Percentiles rank a stretch among this genome's conserved stretches.
Evolutionary conservation across 1,140 invertebrate species (phyloP).

Genomic region (Cyclargus thomasi): DNA sequence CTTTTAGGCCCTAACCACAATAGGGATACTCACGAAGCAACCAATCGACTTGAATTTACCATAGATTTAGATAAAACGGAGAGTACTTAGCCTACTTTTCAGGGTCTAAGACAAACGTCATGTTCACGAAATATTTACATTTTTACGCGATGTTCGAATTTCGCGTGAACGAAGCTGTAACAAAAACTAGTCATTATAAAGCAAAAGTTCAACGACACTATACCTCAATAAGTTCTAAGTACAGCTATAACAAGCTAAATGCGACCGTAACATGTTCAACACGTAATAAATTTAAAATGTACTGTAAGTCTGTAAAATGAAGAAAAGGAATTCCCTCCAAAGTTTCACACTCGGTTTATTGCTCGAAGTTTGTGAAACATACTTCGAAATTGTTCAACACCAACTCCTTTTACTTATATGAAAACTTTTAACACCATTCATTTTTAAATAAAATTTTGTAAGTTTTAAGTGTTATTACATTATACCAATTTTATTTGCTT

Average conservation of each 20-base stretch:
- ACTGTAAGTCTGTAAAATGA: not conserved
- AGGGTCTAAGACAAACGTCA: too few relatives aligned
- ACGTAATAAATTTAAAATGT: conserved; percentile 12
- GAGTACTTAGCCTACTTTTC: too few relatives aligned
- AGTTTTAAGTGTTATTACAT: not conserved
- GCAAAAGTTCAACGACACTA: not conserved
- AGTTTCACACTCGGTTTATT: conserved; percentile 10
- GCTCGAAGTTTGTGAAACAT: conserved; percentile 7
- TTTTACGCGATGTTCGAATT: too few relatives aligned
- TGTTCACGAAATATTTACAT: too few relatives aligned
- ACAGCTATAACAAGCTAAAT: not conserved
- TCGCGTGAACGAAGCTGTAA: too few relatives aligned
- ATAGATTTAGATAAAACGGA: too few relatives aligned
- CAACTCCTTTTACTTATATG: conserved; percentile 4
- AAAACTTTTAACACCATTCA: not conserved
- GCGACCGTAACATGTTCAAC: not conserved
- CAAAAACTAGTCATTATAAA: too few relatives aligned
- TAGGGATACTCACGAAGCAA: too few relatives aligned
- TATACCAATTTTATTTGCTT: not conserved
- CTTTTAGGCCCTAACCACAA: too few relatives aligned
- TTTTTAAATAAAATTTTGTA: not conserved
- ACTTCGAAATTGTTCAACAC: conserved; percentile 5
- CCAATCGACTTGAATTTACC: too few relatives aligned
- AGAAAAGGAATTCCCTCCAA: conserved; percentile 1
- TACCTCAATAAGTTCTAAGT: not conserved